These are phyloP conservation scores for Typhlomys cinereus DNA, from an alignment of 2,113 vertebrate genomes.

Conservation along the genomic window DNA sequence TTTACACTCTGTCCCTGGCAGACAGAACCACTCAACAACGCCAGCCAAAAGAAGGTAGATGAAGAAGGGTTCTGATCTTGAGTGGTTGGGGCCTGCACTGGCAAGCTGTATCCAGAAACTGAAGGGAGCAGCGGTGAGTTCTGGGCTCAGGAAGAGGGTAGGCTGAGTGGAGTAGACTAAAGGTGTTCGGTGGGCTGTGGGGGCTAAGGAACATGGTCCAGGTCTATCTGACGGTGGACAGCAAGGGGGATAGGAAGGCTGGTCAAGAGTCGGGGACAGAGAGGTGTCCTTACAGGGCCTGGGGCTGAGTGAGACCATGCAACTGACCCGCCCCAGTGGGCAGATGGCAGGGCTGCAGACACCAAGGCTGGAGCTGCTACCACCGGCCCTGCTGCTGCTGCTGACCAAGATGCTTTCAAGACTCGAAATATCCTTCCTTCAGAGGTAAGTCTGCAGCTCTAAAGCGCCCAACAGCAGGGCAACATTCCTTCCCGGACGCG, in stretches of 20 bases:
- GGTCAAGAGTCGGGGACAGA: too few relatives aligned
- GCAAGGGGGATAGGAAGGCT: not conserved
- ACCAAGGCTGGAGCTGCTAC: too few relatives aligned
- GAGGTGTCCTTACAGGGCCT: not conserved
- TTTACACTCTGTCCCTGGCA: too few relatives aligned
- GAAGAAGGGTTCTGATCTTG: too few relatives aligned
- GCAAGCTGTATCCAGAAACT: not conserved
- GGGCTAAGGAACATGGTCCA: not conserved
- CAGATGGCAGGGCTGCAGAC: not conserved
- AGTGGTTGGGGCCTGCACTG: not conserved
- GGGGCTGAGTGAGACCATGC: not conserved
- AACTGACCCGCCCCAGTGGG: not conserved
- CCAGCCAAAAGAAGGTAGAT: not conserved
- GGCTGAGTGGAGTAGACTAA: not conserved
- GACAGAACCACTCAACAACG: not conserved
- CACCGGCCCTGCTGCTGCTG: not conserved
- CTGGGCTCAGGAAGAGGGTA: not conserved
- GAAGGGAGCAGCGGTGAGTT: not conserved
- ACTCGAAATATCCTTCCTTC: not conserved
- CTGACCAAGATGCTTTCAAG: accelerated
- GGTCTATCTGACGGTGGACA: not conserved
- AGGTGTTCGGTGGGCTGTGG: not conserved
- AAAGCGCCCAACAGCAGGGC: too few relatives aligned
- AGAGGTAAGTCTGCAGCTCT: not conserved
- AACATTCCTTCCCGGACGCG: accelerated